Evolutionary conservation across 2,888 invertebrate species (phyloP).

Genomic region (Rotaria sp.): DNA sequence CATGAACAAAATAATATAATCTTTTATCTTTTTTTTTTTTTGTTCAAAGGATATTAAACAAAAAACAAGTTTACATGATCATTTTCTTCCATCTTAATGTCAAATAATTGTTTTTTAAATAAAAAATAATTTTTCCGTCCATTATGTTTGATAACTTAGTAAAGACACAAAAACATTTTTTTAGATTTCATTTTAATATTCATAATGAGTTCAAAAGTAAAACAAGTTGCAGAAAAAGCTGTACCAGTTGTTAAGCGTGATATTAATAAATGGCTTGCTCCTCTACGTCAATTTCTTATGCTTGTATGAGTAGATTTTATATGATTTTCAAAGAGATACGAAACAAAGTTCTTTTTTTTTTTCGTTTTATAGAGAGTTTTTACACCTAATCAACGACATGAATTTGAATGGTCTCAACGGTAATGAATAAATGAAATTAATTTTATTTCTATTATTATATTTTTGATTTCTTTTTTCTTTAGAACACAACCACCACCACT

Average conservation of each 20-base stretch:
- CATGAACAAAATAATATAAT: no score
- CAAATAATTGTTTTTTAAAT: not conserved
- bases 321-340: no score
- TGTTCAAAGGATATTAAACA: not conserved
- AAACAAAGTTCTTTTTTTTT: not conserved
- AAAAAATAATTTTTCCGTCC: not conserved
- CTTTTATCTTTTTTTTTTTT: no score
- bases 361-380: not conserved
- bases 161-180: not conserved
- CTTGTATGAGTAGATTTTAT: not conserved
- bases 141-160: no score
- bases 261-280: not conserved
- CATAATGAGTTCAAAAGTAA: not conserved
- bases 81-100: not conserved
- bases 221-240: not conserved
- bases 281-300: not conserved
- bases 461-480: not conserved
- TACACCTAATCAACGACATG: not conserved
- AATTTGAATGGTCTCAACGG: not conserved
- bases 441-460: not conserved
- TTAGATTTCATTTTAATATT: not conserved
- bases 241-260: not conserved
- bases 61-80: not conserved
- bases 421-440: not conserved
- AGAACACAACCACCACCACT: not conserved